These are phyloP conservation scores for silkworm (Bombyx mori) DNA, from an alignment of 1,140 invertebrate genomes.

Conservation along the genomic window DNA sequence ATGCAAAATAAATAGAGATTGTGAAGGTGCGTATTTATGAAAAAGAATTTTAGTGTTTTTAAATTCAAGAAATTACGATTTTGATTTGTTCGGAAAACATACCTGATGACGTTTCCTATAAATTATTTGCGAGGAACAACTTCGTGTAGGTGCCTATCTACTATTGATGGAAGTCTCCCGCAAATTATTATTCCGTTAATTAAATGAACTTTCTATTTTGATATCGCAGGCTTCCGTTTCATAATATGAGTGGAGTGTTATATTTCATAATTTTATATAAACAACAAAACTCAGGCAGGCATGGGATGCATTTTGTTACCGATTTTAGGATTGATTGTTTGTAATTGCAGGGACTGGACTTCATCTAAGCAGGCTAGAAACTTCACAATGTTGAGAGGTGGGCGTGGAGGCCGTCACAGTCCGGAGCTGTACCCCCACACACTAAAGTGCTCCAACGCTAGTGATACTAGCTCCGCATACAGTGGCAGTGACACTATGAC, in stretches of 20 bases:
- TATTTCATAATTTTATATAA: too few species aligned
- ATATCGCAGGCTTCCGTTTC: not conserved
- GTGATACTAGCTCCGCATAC: slow-evolving; percentile 95
- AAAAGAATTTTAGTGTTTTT: too few species aligned
- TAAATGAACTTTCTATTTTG: too few species aligned
- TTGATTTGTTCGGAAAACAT: too few species aligned
- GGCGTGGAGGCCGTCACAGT: slow-evolving; percentile 69
- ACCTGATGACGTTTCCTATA: too few species aligned
- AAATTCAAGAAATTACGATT: too few species aligned
- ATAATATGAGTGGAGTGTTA: not conserved
- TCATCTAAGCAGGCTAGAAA: slow-evolving; percentile 34
- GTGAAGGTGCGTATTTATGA: slow-evolving; percentile 35
- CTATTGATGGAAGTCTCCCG: slow-evolving; percentile 2
- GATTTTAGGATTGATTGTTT: not conserved
- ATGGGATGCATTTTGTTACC: not conserved
- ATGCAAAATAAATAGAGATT: slow-evolving; percentile 72
- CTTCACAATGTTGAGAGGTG: slow-evolving; percentile 72
- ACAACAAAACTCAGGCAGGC: too few species aligned
- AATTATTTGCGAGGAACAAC: too few species aligned
- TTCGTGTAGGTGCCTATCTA: too few species aligned
- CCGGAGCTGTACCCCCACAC: slow-evolving; percentile 84
- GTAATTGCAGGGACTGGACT: slow-evolving; percentile 49
- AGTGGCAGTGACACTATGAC: slow-evolving; percentile 97
- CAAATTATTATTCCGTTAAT: too few species aligned
- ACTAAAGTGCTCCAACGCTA: slow-evolving; percentile 90